Base-by-base conservation (phyloP, 2,888 invertebrate species). In the Cephus runcator region DNA sequence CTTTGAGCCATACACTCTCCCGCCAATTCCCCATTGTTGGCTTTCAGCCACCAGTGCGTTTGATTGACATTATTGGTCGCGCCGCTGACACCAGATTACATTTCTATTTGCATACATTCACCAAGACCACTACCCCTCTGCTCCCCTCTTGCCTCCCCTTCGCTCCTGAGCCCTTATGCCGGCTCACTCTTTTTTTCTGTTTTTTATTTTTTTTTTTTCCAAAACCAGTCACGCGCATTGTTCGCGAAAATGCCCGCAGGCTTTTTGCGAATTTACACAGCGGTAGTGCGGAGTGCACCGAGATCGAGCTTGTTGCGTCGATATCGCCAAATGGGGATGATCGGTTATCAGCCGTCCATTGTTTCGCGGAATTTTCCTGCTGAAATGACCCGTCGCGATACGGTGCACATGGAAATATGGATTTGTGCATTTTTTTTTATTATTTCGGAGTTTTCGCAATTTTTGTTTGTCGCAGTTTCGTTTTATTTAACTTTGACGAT, bases 61-160 rank as follows among this genome's bases (percentile, higher is more conserved):
- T 91, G 91, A 91, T 91, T 91, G 91, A 91, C 91, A 90, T 91
- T 91, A 91, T 91, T 91, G 91, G 90, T 90, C 88, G 89, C 88
- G 88, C 90, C 89, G 91, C 90, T 90, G 91, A 91, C 91, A 91
- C 91, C 90, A 91, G 91, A 91, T 91, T 91, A 91, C 91, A 91
- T 91, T 91, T 91, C 91, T 91, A 91, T 91, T 91, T 91, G 90
- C 91, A 91, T 91, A 91, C 88, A 90, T 91, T 90, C 90, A 87
- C 90, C 86, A 84, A 30, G 74, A 56, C 23, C 56, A 9, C 56
- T 23, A 0, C 23, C 56, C 9, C 56, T 1, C 23, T 0, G 2
- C 23, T 9, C 56, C 56, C 6, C 40, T 9, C 23, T 9, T 3
- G 23, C 23, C 23, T 0, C 56, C 23, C 56, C 15, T 15, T 1